Evolutionary conservation across 1,140 invertebrate genomes (phyloP), one percentile per base, ranked within the genome.

Genomic region (Oryctes rhinoceros): DNA sequence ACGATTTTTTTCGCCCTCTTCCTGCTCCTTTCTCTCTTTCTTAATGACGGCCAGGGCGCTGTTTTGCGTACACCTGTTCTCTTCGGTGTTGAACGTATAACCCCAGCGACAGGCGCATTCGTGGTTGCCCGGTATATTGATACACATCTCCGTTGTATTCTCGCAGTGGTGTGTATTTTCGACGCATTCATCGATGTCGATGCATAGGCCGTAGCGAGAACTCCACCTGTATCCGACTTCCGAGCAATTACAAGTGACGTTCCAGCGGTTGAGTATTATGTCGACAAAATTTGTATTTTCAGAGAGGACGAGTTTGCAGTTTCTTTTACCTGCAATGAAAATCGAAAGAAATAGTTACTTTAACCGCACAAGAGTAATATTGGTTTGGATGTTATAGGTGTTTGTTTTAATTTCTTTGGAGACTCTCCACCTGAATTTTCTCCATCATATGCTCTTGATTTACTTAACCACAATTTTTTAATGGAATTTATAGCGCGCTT

Each of bases 151-250:
- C 0, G 85, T 83, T 2, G 83, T 78, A 1, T 78, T 62, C n/a
- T 88, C 81, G 83, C 92, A 92, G 76, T 84, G 85, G 79, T 91
- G 86, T 3, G 78, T 78, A 10, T 83, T 85, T 11, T 79, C 84
- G 0, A 82, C 78, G 84, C 92, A 93, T 85, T 93, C 92, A 83
- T 93, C 89, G n/a, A 90, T 84, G 85, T 94, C 93, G 1, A 92
- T 82, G 80, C 92, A 93, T 20, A 91, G 86, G 13, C 91, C 90
- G 82, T 89, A 92, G 78, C 88, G 84, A 3, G 90, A 90, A 75
- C 88, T 90, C 91, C 91, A 93, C 78, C 87, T 85, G 85, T 89
- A 90, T 0, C 92, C 91, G 3, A 67, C 10, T 6, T 85, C 78
- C 37, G 82, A 83, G 82, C 92, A 93, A 47, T 86, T 76, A 83